A percentile compares a stretch with the other conserved stretches of the same genome.
These are phyloP conservation scores for Shinisaurus crocodilurus DNA, from an alignment of 2,113 vertebrate species.

Conservation along the genomic window DNA sequence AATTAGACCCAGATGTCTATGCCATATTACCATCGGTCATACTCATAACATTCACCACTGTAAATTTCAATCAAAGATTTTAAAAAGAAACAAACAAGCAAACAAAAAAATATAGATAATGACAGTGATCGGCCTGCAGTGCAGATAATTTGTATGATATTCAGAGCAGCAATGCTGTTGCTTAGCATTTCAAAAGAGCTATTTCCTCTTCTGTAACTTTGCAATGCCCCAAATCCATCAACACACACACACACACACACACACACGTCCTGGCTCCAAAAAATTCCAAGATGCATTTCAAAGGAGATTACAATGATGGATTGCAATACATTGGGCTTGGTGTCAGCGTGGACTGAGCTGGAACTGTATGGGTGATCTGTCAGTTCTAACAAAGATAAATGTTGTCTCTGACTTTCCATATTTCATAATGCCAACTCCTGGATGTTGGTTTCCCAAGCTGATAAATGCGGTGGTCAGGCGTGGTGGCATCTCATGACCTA, in stretches of 20 bases:
- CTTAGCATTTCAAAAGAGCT: constrained; percentile 64
- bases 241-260: neutral
- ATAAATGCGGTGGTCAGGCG: constrained; percentile 76
- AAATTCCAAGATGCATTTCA: constrained; percentile 51
- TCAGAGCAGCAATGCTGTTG: constrained; percentile 37
- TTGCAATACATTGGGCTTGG: constrained; percentile 52
- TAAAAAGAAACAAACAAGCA: constrained; percentile 26
- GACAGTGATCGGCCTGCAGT: constrained; percentile 15
- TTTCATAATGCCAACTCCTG: constrained; percentile 56
- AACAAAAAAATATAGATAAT: constrained; percentile 17
- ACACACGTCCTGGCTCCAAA: constrained; percentile 18
- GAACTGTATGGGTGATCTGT: constrained; percentile 60
- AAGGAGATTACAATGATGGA: constrained; percentile 57
- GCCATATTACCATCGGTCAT: neutral
- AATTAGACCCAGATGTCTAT: neutral
- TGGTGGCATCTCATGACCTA: constrained; percentile 72
- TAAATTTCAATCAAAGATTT: constrained; percentile 5
- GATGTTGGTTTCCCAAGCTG: constrained; percentile 68
- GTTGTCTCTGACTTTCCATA: constrained; percentile 49
- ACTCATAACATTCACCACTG: accelerated
- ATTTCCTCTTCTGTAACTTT: constrained; percentile 40
- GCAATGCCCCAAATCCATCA: constrained; percentile 22
- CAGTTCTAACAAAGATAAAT: constrained; percentile 78
- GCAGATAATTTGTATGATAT: constrained; percentile 50
- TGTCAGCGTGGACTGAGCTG: constrained; percentile 55